Base-by-base conservation (phyloP, 2,113 vertebrate species). In the Oryzias melastigma region DNA sequence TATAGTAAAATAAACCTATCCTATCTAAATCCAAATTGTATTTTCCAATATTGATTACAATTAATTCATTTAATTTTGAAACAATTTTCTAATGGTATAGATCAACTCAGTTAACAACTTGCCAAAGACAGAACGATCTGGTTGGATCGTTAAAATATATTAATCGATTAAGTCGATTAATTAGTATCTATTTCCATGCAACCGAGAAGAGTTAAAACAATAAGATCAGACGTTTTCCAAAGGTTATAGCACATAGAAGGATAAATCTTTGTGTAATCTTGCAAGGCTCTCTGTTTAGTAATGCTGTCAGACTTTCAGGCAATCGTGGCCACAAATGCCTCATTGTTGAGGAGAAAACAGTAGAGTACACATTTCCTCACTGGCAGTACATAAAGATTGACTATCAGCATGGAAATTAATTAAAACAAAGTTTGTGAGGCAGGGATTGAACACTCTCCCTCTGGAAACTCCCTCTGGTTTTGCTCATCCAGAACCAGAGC, bases 311-410 rank as follows among this genome's bases (percentile, higher is more conserved):
- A 65, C 58, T 61, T 20, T 40, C 48, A 44, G 59, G 55, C 61
- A 62, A 42, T 64, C 57, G 53, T 73, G 40, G 56, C 40, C 24
- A 79, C 70, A 85, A 83, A 62, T 27, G 62, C 58, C 58, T 65
- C 64, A 73, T 68, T 72, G 57, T 72, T 56, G 4, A 52, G 40
- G 42, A 13, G 48, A 45, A 70, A 71, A 69, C 45, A 66, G 63
- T 54, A 8, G 44, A 14, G 7, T 56, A 4, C 58, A 52, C 43
- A 5, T 55, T 66, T 62, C 20, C 22, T 52, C 48, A 17, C 17
- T 41, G 29, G 57, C 54, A 53, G 44, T 7, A 22, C 55, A 75
- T 51, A 27, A 68, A 57, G 53, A 47, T 41, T 0, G n/a, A 48
- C 40, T 42, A 63, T 69, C 63, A 46, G 58, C 58, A 67, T 62